Percentiles rank a stretch among this genome's conserved stretches.
These are phyloP conservation scores for Synaphobranchus kaupii DNA, from an alignment of 2,797 vertebrate genomes.

Conservation along the genomic window DNA sequence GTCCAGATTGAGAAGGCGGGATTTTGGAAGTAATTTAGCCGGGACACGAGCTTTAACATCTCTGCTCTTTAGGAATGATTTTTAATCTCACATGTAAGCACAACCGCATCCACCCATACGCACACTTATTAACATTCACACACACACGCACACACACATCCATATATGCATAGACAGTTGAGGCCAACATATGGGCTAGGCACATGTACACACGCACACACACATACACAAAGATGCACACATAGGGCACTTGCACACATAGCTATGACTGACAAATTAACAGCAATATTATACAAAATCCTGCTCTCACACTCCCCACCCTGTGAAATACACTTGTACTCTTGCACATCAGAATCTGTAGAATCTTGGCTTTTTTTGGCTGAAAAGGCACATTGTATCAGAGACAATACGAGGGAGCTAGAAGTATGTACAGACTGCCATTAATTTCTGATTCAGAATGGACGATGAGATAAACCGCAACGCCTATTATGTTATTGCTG, in stretches of 20 bases:
- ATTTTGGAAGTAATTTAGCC: background rate
- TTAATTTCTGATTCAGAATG: slow-evolving; percentile 7
- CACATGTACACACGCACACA: background rate
- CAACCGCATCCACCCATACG: background rate
- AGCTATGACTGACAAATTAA: background rate
- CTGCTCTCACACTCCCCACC: too few relatives aligned
- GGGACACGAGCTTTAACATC: background rate
- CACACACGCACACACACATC: background rate
- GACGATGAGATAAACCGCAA: background rate
- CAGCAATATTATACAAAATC: too few relatives aligned
- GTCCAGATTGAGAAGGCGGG: background rate
- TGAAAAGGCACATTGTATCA: background rate
- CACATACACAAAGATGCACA: background rate
- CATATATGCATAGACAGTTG: background rate
- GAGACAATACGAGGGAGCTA: background rate
- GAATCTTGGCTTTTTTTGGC: background rate
- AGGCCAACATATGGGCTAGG: background rate
- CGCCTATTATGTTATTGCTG: background rate
- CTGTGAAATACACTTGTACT: background rate
- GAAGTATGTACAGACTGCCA: background rate
- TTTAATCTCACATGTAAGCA: background rate
- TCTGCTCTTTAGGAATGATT: background rate
- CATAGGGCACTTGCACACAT: background rate
- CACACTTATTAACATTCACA: background rate
- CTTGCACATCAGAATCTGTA: background rate